Conservation (phyloP, 2,797 vertebrate genomes). For the Champsocephalus gunnari region DNA sequence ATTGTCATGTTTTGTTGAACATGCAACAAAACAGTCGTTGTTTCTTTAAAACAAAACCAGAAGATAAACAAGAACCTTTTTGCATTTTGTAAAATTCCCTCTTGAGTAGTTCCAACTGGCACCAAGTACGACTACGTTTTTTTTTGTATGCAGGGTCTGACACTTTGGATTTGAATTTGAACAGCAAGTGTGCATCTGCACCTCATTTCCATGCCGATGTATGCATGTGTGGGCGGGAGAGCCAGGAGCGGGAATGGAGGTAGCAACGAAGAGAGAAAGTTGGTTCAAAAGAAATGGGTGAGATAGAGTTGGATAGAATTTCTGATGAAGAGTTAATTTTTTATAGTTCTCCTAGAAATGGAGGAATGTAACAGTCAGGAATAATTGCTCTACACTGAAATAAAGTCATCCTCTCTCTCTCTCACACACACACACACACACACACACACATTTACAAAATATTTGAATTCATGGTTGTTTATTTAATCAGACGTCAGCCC, state of each 20-base stretch:
- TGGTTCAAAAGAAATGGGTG: constrained; percentile 37
- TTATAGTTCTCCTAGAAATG: neutral
- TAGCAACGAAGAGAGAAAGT: constrained; percentile 34
- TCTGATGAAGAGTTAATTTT: too few relatives aligned
- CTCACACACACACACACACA: neutral
- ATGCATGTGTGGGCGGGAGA: constrained; percentile 76
- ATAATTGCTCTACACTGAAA: neutral
- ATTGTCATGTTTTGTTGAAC: neutral
- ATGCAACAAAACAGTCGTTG: neutral
- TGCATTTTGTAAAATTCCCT: constrained; percentile 28
- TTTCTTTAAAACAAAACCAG: constrained; percentile 4
- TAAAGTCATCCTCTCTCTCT: too few relatives aligned
- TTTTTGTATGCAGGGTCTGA: constrained; percentile 43
- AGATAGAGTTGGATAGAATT: constrained; percentile 3
- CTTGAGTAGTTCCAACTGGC: constrained; percentile 48
- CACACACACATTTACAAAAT: constrained; percentile 8
- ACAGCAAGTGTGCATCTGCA: constrained; percentile 56
- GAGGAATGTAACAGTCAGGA: constrained; percentile 9
- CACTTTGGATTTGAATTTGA: constrained; percentile 72
- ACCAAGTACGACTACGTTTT: constrained; percentile 33
- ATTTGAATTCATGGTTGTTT: constrained; percentile 19
- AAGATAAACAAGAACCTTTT: constrained; percentile 26
- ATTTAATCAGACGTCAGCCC: constrained; percentile 38
- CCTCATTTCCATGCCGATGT: constrained; percentile 75
- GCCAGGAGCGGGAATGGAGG: constrained; percentile 56